Evolutionary conservation across 2,797 vertebrate genomes (phyloP).

Genomic region (Darevskia nairensis): DNA sequence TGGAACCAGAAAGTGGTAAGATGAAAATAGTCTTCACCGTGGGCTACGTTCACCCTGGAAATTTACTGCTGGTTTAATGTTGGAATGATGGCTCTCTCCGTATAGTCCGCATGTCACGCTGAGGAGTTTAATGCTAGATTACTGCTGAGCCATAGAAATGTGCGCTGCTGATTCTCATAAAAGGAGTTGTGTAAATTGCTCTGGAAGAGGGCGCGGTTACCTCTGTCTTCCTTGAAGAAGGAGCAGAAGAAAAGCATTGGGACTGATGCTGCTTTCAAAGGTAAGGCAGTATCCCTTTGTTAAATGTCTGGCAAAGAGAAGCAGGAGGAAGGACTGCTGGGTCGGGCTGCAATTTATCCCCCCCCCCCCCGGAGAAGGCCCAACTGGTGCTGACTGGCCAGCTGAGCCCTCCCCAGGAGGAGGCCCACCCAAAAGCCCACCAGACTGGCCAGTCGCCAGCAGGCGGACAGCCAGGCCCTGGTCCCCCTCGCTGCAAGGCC

Average conservation of each 20-base stretch:
- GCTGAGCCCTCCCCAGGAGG: no score
- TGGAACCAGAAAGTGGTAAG: conserved; percentile 91
- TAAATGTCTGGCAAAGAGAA: neutral
- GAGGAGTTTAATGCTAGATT: neutral
- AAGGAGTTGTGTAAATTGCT: neutral
- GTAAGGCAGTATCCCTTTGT: neutral
- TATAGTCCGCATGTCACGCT: neutral
- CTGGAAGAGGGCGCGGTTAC: neutral
- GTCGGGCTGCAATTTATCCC: no score
- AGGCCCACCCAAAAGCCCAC: no score
- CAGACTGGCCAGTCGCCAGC: no score
- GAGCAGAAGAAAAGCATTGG: neutral
- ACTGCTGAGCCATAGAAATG: neutral
- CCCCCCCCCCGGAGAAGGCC: accelerated
- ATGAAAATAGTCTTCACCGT: conserved; percentile 38
- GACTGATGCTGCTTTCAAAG: neutral
- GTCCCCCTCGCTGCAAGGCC: no score
- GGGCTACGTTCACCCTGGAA: conserved; percentile 12
- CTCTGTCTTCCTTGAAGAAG: neutral
- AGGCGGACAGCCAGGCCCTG: no score
- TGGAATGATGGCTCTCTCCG: no score
- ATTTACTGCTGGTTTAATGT: neutral
- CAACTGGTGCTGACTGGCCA: no score
- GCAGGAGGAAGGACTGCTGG: no score
- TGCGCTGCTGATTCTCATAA: neutral